Conservation (phyloP, 2,113 vertebrate species). For the Promerops cafer region DNA sequence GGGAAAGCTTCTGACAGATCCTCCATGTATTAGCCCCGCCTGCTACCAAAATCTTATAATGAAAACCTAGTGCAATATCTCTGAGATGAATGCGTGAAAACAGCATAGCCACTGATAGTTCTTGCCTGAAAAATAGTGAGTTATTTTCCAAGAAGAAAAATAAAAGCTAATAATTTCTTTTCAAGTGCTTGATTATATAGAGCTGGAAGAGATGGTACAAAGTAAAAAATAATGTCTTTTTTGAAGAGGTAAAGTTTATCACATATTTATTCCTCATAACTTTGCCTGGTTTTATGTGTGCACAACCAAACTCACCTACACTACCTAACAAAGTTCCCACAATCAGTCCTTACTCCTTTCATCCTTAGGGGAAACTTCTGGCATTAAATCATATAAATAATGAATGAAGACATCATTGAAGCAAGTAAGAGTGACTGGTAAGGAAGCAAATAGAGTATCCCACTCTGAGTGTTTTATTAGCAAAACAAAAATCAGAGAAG, state of each 20-base stretch:
- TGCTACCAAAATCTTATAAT: neutral
- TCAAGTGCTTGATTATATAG: neutral
- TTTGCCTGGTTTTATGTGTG: neutral
- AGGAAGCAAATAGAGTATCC: neutral
- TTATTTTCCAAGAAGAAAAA: neutral
- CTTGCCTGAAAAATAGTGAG: neutral
- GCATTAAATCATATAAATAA: neutral
- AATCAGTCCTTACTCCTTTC: neutral
- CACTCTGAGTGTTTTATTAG: neutral
- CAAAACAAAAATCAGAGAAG: neutral
- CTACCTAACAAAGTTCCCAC: neutral
- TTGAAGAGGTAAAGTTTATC: neutral
- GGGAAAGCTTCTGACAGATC: neutral
- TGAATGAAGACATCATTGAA: neutral
- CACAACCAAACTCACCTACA: neutral
- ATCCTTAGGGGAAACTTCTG: neutral
- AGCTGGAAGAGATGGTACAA: neutral
- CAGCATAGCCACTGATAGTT: neutral
- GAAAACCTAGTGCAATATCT: neutral
- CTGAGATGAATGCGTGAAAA: neutral
- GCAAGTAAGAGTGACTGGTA: neutral
- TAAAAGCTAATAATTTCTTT: neutral
- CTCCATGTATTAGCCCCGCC: accelerated
- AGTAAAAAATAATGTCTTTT: neutral
- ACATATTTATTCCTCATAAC: neutral